Evolutionary conservation across 2,113 vertebrate genomes (phyloP).

Genomic region (Phyllostomus hastatus): DNA sequence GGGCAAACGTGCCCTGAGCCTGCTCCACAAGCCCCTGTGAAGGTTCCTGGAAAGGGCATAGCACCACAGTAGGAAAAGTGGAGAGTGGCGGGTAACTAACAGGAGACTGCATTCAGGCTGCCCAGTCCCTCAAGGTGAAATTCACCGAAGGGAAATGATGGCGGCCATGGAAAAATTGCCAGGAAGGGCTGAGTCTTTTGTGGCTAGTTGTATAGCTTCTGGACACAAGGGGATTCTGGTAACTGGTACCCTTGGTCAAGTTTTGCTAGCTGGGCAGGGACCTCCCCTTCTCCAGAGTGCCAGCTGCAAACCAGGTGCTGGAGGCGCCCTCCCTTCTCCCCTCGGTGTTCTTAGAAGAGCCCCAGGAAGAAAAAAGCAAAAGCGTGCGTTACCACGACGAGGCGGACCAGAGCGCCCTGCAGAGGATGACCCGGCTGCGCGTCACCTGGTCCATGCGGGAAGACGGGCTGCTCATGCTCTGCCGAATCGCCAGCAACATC

Average conservation of each 20-base stretch:
- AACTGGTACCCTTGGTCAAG: not conserved
- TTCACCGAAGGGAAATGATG: not conserved
- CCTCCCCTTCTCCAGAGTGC: not conserved
- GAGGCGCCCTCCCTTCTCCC: not conserved
- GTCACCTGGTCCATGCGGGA: conserved; percentile 93
- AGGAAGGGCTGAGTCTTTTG: not conserved
- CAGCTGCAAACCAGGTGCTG: not conserved
- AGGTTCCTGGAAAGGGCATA: not conserved
- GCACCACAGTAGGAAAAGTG: not conserved
- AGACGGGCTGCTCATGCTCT: conserved; percentile 95
- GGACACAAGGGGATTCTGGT: no score
- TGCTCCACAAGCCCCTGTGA: not conserved
- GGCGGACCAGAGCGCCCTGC: conserved; percentile 90
- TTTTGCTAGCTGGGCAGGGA: not conserved
- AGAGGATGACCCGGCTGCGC: conserved; percentile 92
- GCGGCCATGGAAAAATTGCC: not conserved
- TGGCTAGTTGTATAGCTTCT: not conserved
- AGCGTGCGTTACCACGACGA: conserved; percentile 88
- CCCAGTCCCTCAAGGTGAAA: not conserved
- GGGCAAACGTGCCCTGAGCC: fast-evolving
- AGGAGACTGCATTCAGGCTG: fast-evolving
- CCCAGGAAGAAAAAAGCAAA: conserved; percentile 73
- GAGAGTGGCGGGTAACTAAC: not conserved
- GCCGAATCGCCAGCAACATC: conserved; percentile 90
- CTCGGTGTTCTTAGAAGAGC: conserved; percentile 57